Evolutionary conservation across 2,888 invertebrate species (phyloP), one percentile per base, ranked within the genome.

Genomic region (Anorthoa munda): DNA sequence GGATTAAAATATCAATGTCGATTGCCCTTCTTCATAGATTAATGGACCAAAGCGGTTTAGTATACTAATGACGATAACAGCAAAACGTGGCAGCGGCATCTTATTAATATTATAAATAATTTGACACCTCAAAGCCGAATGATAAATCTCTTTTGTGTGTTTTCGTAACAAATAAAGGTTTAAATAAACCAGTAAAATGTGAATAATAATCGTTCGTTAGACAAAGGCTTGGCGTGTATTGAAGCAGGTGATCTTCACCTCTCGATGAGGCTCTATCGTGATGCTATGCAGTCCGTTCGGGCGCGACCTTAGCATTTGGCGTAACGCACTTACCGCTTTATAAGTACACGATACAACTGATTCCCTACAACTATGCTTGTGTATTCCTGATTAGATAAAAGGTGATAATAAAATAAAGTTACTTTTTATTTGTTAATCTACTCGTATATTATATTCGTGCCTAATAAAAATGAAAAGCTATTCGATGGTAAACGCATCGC

Each of bases 281-380:
- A 92, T 90, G 88, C 86, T 91, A 93, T 92, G 92, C 90, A 81
- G 91, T 91, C 91, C 89, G 78, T 86, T 83, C 77, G 70, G 81
- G 79, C 72, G 76, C 88, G 93, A 92, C 94, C 94, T 94, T 94
- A 94, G 90, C 94, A 94, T 94, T 94, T 94, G 73, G 78, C 72
- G n/a, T 78, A 72, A 79, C 71, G 75, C 77, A 77, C 75, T 72
- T 70, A 59, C 64, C 60, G 51, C 23, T 75, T 53, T 67, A 76
- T 48, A 21, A 45, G 45, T 21, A 50, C 51, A 61, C 17, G 4
- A 77, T 79, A 83, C 83, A 56, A 83, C 55, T 12, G 15, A 31
- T 73, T 55, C n/a, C 46, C 50, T 64, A 53, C 56, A 64, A 48
- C n/a, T 4, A 51, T 66, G 55, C 66, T 78, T 39, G 50, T 53